Evolutionary conservation across 1,140 invertebrate species (phyloP), one percentile per base, ranked within the genome.

Genomic region (Caerostris extrusa): DNA sequence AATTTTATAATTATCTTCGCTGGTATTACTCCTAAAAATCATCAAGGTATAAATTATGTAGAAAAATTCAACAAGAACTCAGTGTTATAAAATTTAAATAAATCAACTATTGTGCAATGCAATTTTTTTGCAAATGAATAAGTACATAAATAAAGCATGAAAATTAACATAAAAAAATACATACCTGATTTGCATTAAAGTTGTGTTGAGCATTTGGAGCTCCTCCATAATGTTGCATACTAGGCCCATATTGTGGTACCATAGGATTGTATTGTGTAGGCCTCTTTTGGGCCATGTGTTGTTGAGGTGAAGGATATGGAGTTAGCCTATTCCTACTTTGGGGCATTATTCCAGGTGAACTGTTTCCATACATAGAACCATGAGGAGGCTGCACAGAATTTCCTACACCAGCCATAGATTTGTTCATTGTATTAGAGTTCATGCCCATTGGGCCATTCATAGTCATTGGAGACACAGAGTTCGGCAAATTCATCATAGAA

Each of bases 211-310:
- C 81, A 77, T 95, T 95, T 95, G 55, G 95, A 14, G 58, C 60
- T 50, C 86, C 86, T 7, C 95, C 90, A 67, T 96, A 96, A 94
- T 96, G 96, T 83, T 96, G 96, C 94, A 94, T 94, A 3, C 89
- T 77, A 67, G 90, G 69, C 17, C 93, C 93, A 64, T 95, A 94
- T 8, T 94, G 93, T 50, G 93, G 85, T 67, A 93, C 88, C 34
- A 85, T 88, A n/a, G 91, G 81, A 93, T 82, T 95, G 64, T 94
- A 94, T 57, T 94, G 94, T 58, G 81, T 55, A 34, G 90, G 89
- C 93, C 98, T 97, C 95, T 98, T 98, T 95, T 98, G 98, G 58
- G 97, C 97, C 97, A 98, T 98, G 95, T 98, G 97, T 97, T 98
- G 98, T 55, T 97, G 97, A 7, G 98, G 97, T 87, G 97, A 97